Percentiles rank a stretch among this genome's conserved stretches.
These are phyloP conservation scores for Rhyacophila evoluta DNA, from an alignment of 2,888 invertebrate species.

Conservation along the genomic window DNA sequence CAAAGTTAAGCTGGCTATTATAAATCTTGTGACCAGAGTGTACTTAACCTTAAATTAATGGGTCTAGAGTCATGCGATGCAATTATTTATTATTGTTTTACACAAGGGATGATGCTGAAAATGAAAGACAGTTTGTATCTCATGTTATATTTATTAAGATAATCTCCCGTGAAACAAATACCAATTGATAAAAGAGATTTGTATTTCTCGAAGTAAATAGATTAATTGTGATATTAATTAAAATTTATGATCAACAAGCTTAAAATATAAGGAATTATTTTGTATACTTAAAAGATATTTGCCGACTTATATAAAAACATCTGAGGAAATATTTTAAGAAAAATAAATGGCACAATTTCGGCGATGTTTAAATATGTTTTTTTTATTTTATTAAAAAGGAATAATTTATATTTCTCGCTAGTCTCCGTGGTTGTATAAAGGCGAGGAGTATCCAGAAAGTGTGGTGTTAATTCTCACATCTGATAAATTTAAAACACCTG, in stretches of 20 bases:
- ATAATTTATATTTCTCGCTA: no score
- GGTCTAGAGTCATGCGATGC: constrained; percentile 40
- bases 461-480: no score
- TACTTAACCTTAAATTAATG: constrained; percentile 48
- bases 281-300: neutral
- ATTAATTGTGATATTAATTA: neutral
- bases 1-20: constrained; percentile 29
- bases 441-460: no score
- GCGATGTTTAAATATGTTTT: neutral
- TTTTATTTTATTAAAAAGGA: neutral
- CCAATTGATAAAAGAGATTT: neutral
- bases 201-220: neutral
- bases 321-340: neutral
- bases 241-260: neutral
- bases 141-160: constrained; percentile 4
- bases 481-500: no score
- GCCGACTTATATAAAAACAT: neutral
- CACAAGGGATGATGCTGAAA: constrained; percentile 3
- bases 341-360: neutral
- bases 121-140: neutral
- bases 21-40: constrained; percentile 46
- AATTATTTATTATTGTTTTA: constrained; percentile 37
- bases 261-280: neutral
- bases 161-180: neutral
- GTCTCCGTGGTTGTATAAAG: no score